A percentile compares a stretch with the other conserved stretches of the same genome.
Conservation (phyloP, 64 coral and sea anemone genomes). For the Montipora cactus region DNA sequence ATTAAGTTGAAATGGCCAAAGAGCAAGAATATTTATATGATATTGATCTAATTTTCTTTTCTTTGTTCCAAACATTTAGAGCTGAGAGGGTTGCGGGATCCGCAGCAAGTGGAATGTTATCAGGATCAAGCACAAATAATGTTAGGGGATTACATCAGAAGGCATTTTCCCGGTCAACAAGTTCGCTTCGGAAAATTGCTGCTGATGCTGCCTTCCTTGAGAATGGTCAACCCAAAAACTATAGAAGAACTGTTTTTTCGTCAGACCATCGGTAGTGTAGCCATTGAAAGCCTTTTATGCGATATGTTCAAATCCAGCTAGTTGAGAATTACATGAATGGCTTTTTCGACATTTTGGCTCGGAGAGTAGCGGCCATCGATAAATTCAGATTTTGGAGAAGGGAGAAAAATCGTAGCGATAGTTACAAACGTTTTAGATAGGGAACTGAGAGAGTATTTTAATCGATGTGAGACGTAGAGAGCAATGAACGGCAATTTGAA, state of each 20-base stretch:
- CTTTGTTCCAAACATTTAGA: constrained; percentile 46
- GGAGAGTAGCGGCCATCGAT: no score
- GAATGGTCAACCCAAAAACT: constrained; percentile 89
- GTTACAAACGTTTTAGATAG: no score
- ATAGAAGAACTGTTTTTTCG: constrained; percentile 97
- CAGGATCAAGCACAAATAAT: constrained; percentile 99
- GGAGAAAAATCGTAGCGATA: no score
- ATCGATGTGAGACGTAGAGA: no score
- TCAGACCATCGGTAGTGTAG: constrained; percentile 95
- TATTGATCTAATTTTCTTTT: neutral
- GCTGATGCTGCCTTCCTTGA: constrained; percentile 88
- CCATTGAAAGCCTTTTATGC: constrained; percentile 95
- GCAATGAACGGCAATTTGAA: no score
- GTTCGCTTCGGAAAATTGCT: constrained; percentile 98
- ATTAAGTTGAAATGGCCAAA: no score
- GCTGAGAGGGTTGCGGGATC: constrained; percentile 88
- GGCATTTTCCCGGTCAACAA: constrained; percentile 97
- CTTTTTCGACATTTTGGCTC: neutral
- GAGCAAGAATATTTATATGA: no score
- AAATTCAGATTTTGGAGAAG: no score
- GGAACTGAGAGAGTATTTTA: no score
- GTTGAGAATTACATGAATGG: constrained; percentile 5
- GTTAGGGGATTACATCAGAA: constrained; percentile 93
- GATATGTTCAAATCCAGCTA: constrained; percentile 98
- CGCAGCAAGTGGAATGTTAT: constrained; percentile 92